Evolutionary conservation across 2,113 vertebrate species (phyloP).

Genomic region (Oxyruncus cristatus): DNA sequence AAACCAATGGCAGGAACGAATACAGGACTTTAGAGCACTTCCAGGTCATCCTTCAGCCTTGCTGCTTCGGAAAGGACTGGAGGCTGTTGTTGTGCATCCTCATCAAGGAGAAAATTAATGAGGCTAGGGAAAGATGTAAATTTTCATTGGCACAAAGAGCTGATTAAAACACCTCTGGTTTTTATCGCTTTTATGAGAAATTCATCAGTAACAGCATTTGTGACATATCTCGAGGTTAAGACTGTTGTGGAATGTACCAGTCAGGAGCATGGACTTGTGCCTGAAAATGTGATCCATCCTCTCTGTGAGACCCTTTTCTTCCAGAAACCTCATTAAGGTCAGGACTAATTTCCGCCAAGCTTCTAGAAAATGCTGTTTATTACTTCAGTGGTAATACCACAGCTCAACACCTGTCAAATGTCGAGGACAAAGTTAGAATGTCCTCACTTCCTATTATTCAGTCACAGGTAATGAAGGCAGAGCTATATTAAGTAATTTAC

Average conservation of each 20-base stretch:
- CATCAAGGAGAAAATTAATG: background rate
- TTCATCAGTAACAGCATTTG: background rate
- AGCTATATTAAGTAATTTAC: background rate
- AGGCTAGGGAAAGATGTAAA: background rate
- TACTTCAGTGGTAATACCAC: fast-evolving
- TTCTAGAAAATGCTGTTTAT: background rate
- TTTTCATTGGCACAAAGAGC: background rate
- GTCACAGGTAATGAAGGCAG: background rate
- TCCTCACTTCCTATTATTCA: background rate
- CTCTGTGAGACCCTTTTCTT: background rate
- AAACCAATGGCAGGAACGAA: background rate
- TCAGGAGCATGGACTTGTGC: background rate
- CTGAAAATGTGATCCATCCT: background rate
- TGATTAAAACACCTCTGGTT: background rate
- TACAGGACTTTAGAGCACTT: background rate
- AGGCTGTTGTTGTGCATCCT: background rate
- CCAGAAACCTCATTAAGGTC: background rate
- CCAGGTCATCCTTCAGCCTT: background rate
- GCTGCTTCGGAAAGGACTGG: background rate
- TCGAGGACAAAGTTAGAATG: background rate
- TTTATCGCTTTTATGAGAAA: background rate
- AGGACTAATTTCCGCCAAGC: background rate
- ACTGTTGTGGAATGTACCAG: background rate
- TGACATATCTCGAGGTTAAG: background rate
- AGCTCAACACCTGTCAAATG: background rate